Evolutionary conservation across 2,113 vertebrate genomes (phyloP), one percentile per base, ranked within the genome.

Genomic region (Trachemys scripta): DNA sequence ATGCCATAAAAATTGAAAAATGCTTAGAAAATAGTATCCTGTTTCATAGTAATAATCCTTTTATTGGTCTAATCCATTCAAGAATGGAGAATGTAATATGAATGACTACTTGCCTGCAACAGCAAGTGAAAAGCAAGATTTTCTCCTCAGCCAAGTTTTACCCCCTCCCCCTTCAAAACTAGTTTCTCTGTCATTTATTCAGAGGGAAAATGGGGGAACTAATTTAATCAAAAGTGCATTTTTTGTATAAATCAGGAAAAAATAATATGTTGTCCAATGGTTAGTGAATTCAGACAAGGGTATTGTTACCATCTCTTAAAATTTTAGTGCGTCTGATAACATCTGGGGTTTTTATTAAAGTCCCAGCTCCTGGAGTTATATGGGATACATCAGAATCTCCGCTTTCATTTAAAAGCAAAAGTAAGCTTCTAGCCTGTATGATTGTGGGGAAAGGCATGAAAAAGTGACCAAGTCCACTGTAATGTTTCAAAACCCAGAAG

Each of bases 1-100:
- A 94, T 81, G 13, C 16, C 82, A 84, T 4, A 96, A 93, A 89
- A 81, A 80, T 27, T 79, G 12, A 90, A 92, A 92, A 84, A 89
- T 59, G 3, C 10, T 1, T 75, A 79, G 85, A 54, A 91, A 95
- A 85, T 85, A 47, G 0, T 17, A 81, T 87, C 42, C 57, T 78
- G 62, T 93, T 16, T 89, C 90, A 17, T 38, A 94, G 42, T 75
- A 89, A 81, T 91, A 65, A 85, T 84, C 17, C 82, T 90, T 31
- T 69, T 85, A 47, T 14, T 9, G 47, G 12, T 84, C 65, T 85
- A 57, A 3, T 51, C 51, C 93, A 35, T 31, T 65, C 19, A 88
- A 47, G 79, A 54, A 81, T 17, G 6, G 88, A 51, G 80, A 87
- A 14, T 54, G 13, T 80, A 75, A 80, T 83, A 22, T 87, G 90